Evolutionary conservation across 1,140 invertebrate genomes (phyloP), one percentile per base, ranked within the genome.

Genomic region (Conus ventricosus): DNA sequence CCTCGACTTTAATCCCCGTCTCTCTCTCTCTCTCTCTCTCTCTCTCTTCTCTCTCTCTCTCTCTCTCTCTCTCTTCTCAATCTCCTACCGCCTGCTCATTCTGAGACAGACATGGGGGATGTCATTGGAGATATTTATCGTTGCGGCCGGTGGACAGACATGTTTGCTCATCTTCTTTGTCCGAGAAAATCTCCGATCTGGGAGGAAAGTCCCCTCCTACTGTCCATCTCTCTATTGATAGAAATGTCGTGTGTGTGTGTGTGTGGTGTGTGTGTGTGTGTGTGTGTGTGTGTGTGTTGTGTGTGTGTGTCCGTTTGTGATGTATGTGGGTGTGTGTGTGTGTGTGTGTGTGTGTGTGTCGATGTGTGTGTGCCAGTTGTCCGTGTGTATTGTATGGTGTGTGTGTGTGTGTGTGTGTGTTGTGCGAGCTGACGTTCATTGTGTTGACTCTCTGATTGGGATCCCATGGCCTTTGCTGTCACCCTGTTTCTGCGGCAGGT

Each of bases 281-380:
- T n/a, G n/a, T n/a, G n/a, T n/a, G n/a, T n/a, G n/a, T n/a, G n/a
- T n/a, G n/a, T n/a, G n/a, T 11, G 17, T 63, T 1, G 60, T 27
- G n/a, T 20, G 80, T 63, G 60, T n/a, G 10, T 13, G 60, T 63
- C 39, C 39, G 39, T 39, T 0, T 39, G 10, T 63, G 17, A 63
- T 63, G 60, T 63, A 4, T 63, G 60, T 20, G 39, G 39, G 60
- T 63, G 60, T 20, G 60, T 63, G 60, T 20, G 60, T 63, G 60
- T 63, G 60, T 63, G 60, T 63, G 60, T n/a, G 10, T 20, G 10
- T 11, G 10, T 13, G 10, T 13, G n/a, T n/a, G n/a, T n/a, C n/a
- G n/a, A n/a, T 71, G 67, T 71, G 67, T 71, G 67, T 55, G 82
- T 55, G 23, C n/a, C n/a, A n/a, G n/a, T n/a, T 53, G 82, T 81